phyloP scores from a whole-genome alignment of 2,797 vertebrate species.

The Sebastes hubbsi region DNA sequence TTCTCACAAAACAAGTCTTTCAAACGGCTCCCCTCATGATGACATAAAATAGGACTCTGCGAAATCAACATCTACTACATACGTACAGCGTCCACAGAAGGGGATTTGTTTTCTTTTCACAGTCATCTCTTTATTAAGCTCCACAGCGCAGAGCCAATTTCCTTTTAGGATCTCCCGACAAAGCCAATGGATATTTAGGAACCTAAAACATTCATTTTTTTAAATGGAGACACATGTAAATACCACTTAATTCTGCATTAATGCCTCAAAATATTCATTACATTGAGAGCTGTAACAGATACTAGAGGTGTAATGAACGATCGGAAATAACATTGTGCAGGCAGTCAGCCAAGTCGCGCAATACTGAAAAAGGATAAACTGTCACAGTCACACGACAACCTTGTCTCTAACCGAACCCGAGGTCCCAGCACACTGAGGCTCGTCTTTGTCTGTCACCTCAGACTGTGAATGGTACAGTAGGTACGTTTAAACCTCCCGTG shows the following conservation, averaged over 20 bases:
- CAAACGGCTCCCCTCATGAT: conserved; percentile 18
- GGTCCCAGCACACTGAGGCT: conserved; percentile 1
- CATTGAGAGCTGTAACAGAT: conserved; percentile 16
- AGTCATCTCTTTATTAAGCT: conserved; percentile 47
- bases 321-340: conserved; percentile 44
- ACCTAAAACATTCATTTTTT: conserved; percentile 48
- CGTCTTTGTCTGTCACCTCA: conserved; percentile 29
- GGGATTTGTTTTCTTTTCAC: conserved; percentile 64
- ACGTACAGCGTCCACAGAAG: conserved; percentile 34
- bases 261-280: conserved; percentile 61
- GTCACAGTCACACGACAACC: conserved; percentile 20
- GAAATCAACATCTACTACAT: conserved; percentile 41
- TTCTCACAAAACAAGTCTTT: conserved; percentile 49
- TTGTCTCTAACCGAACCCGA: not conserved
- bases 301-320: conserved; percentile 36
- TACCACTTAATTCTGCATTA: conserved; percentile 53
- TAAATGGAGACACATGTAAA: conserved; percentile 52
- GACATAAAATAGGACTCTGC: conserved; percentile 55
- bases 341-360: conserved; percentile 51
- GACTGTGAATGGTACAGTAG: conserved; percentile 2
- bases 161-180: conserved; percentile 49
- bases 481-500: conserved; percentile 1
- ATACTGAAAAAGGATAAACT: conserved; percentile 35
- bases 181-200: conserved; percentile 66
- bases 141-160: conserved; percentile 53